Evolutionary conservation across 2,888 invertebrate species (phyloP).

Genomic region (Nasonovia ribisnigri): DNA sequence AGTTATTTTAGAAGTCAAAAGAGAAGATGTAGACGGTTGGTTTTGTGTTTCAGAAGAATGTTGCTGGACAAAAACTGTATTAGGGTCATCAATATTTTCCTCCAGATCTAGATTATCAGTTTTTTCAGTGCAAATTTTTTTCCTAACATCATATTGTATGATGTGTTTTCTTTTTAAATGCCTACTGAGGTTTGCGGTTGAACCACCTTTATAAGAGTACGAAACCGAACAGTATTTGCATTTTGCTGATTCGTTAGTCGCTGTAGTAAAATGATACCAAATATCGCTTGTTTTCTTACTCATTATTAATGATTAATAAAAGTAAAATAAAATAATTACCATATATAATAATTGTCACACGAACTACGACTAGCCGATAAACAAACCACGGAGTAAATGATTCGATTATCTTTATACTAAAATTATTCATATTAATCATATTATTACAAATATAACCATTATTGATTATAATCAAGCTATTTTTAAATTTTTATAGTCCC

Average conservation of each 20-base stretch:
- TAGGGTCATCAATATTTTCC: constrained; percentile 10
- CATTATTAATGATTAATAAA: constrained; percentile 23
- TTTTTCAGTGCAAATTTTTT: neutral
- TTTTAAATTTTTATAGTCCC: constrained; percentile 17
- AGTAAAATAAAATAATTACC: constrained; percentile 13
- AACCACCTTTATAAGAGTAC: constrained; percentile 28
- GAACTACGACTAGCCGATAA: constrained; percentile 15
- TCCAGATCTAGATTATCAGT: neutral
- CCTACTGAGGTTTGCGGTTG: constrained; percentile 33
- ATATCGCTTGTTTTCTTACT: too few species aligned
- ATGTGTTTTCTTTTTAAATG: constrained; percentile 23
- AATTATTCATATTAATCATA: neutral
- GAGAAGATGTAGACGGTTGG: neutral
- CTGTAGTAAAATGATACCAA: too few species aligned
- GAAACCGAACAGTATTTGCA: constrained; percentile 37
- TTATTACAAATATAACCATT: too few species aligned
- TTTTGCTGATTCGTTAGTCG: too few species aligned
- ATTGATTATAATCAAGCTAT: neutral
- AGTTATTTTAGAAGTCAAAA: constrained; percentile 13
- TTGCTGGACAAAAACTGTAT: constrained; percentile 1
- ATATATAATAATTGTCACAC: neutral
- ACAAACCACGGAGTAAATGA: constrained; percentile 7
- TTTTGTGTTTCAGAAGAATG: constrained; percentile 19
- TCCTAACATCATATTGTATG: constrained; percentile 15
- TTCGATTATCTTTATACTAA: neutral